Conservation (phyloP, 2,113 vertebrate genomes). For the Monarcha castaneiventris region DNA sequence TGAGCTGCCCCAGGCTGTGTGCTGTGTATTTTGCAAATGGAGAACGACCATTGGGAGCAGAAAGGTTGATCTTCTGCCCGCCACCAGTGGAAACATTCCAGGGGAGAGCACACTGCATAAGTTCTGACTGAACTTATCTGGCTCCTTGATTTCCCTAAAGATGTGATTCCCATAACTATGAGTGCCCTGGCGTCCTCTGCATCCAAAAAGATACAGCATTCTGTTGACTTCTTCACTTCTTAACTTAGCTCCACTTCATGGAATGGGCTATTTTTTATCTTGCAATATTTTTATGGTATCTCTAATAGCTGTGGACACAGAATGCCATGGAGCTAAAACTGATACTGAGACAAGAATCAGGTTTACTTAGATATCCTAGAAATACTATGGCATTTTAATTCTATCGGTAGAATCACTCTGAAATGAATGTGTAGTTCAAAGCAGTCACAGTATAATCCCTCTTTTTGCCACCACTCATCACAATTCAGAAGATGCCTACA, state of each 20-base stretch:
- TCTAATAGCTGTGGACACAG: conserved; percentile 61
- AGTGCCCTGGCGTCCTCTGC: conserved; percentile 39
- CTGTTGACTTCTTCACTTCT: conserved; percentile 29
- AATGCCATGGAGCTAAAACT: not conserved
- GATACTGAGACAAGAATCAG: not conserved
- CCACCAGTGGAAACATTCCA: not conserved
- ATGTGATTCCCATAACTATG: conserved; percentile 55
- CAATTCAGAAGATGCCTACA: not conserved
- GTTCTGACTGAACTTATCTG: conserved; percentile 39
- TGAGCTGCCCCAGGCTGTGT: not conserved
- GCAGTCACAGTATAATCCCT: not conserved
- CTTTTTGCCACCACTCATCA: not conserved
- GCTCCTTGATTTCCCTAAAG: conserved; percentile 67
- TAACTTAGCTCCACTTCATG: conserved; percentile 46
- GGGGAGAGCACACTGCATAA: not conserved
- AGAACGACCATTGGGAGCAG: not conserved
- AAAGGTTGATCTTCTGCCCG: not conserved
- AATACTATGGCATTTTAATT: not conserved
- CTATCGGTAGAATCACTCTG: not conserved
- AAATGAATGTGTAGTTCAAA: not conserved
- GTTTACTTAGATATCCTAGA: not conserved
- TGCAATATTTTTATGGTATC: conserved; percentile 58
- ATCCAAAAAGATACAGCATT: conserved; percentile 61
- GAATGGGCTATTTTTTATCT: conserved; percentile 65
- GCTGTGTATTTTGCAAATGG: not conserved